Base-by-base conservation (phyloP, 2,113 vertebrate species). In the Anoplopoma fimbria region DNA sequence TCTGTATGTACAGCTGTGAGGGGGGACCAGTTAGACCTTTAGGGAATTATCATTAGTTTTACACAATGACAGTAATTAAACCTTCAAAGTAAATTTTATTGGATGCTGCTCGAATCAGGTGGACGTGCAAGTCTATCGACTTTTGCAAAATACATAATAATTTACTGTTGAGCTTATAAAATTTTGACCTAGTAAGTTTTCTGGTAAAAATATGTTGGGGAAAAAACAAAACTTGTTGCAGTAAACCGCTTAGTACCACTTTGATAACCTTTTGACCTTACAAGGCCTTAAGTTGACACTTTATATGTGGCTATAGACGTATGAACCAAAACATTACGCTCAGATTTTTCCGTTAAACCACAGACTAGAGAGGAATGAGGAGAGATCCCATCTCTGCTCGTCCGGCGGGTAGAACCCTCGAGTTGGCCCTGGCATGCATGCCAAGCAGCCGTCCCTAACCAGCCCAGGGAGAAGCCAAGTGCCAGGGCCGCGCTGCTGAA, bases 401-500 rank as follows among this genome's bases (percentile, higher is more conserved):
- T 91, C 87, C 93, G 90, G 91, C 85, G 94, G 94, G 93, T 94
- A 93, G 89, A 94, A 95, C 95, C 94, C 94, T 93, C 93, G 93
- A 93, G 93, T 92, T 91, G 89, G 90, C 93, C 93, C 94, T 94
- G 92, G 94, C 93, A 95, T 93, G 94, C 95, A 95, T 96, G 93
- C 95, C 92, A 96, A 95, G 88, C 94, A 94, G 95, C 93, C 86
- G 81, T 92, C 89, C 90, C 93, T 89, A 93, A 94, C 95, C 93
- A 84, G 92, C 90, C 93, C 94, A 95, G 94, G 81, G 94, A 95
- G 75, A 93, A 95, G 95, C 96, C 95, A 96, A 95, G 95, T 94
- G 94, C 95, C 87, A 91, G 88, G 93, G 89, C 93, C 94, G 94
- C 96, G 94, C 96, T 95, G 95, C 95, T 98, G 97, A 98, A 98